Evolutionary conservation across 1,140 invertebrate species (phyloP).

Genomic region (Trigoniulus corallinus): DNA sequence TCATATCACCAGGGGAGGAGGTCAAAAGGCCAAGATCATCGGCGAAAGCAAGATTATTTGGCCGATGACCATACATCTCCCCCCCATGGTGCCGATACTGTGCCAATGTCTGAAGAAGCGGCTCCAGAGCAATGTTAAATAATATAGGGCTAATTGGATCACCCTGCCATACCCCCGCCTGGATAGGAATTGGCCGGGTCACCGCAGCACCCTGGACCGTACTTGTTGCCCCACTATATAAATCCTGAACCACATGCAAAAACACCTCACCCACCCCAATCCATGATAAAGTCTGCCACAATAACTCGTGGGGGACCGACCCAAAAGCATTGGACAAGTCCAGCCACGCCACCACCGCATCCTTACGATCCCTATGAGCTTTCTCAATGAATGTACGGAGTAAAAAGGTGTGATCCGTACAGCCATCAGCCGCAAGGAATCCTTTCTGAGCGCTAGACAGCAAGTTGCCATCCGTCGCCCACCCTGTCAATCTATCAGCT

Average conservation of each 20-base stretch:
- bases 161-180: constrained; percentile 21
- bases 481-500: background rate
- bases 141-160: constrained; percentile 19
- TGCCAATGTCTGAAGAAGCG: constrained; percentile 2
- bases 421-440: constrained; percentile 12
- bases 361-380: constrained; percentile 7
- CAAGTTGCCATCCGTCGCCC: background rate
- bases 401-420: constrained; percentile 8
- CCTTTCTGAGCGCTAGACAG: constrained; percentile 14
- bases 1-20: background rate
- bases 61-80: background rate
- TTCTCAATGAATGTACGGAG: constrained; percentile 9
- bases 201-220: background rate
- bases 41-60: constrained; percentile 9
- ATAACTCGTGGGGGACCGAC: constrained; percentile 16
- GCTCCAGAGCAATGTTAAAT: constrained; percentile 21
- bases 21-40: constrained; percentile 10
- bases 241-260: constrained; percentile 1
- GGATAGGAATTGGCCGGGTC: constrained; percentile 4
- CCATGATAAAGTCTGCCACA: constrained; percentile 9
- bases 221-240: too few species aligned
- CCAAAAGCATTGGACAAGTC: constrained; percentile 23
- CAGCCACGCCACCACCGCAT: constrained; percentile 14
- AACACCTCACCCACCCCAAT: constrained; percentile 6
- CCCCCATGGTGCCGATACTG: background rate